phyloP scores from a whole-genome alignment of 2,113 vertebrate genomes.

The Seriola quinqueradiata region DNA sequence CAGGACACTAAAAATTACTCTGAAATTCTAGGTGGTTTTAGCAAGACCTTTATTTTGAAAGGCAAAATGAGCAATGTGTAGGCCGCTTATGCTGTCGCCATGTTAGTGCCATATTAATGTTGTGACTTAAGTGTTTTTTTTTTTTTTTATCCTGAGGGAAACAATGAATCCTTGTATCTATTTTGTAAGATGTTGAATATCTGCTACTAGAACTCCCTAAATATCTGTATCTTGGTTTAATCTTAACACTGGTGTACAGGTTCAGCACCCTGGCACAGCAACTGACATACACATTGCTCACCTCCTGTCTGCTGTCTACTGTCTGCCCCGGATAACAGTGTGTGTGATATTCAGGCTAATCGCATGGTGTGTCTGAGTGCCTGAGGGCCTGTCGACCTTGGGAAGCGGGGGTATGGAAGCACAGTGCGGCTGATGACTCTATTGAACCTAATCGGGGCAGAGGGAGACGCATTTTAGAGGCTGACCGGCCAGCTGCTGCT shows the following conservation, averaged over 20 bases:
- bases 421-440: constrained; percentile 21
- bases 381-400: constrained; percentile 33
- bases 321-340: constrained; percentile 23
- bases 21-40: not conserved
- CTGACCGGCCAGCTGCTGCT: constrained; percentile 12
- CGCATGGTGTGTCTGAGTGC: constrained; percentile 23
- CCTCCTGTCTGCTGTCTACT: no score
- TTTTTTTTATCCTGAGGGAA: not conserved
- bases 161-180: not conserved
- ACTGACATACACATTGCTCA: not conserved
- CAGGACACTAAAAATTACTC: not conserved
- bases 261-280: not conserved
- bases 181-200: not conserved
- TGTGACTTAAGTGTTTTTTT: not conserved
- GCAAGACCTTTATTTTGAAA: not conserved
- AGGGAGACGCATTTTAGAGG: constrained; percentile 37
- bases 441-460: constrained; percentile 27
- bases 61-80: no score
- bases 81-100: not conserved
- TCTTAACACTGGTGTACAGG: not conserved
- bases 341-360: constrained; percentile 25
- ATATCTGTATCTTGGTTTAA: not conserved
- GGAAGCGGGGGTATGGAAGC: not conserved
- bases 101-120: not conserved
- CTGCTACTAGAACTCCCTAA: not conserved